Evolutionary conservation across 2,797 vertebrate genomes (phyloP).

Genomic region (Melanotaenia pygmaea): DNA sequence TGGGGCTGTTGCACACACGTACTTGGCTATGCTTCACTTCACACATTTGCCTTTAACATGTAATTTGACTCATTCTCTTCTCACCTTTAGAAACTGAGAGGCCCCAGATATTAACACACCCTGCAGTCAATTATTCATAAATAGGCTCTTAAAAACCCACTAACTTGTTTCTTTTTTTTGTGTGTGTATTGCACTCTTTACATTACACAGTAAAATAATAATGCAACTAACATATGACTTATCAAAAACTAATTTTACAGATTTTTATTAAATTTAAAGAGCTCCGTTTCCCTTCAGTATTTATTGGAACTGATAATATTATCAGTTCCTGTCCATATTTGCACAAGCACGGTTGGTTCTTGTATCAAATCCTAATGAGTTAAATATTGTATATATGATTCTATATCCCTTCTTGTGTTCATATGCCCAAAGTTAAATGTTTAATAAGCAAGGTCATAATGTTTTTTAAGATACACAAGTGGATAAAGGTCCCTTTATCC

Average conservation of each 20-base stretch:
- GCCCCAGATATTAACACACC: not conserved
- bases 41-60: constrained; percentile 6
- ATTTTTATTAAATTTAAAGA: not conserved
- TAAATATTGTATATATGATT: not conserved
- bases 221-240: not conserved
- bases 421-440: not conserved
- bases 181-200: not conserved
- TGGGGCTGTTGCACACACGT: not conserved
- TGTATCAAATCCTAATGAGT: not conserved
- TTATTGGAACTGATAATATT: not conserved
- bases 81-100: constrained; percentile 31
- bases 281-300: not conserved
- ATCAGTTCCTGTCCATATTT: not conserved
- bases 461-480: not conserved
- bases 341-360: not conserved
- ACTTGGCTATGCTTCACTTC: constrained; percentile 2
- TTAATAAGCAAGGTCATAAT: not conserved
- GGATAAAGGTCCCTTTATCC: not conserved
- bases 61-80: constrained; percentile 20
- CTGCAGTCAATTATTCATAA: constrained; percentile 32
- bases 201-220: not conserved
- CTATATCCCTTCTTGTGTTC: not conserved
- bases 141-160: not conserved
- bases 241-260: not conserved
- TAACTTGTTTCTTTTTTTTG: too few relatives aligned